Conservation (phyloP, 2,113 vertebrate genomes). For the Chamaea fasciata region DNA sequence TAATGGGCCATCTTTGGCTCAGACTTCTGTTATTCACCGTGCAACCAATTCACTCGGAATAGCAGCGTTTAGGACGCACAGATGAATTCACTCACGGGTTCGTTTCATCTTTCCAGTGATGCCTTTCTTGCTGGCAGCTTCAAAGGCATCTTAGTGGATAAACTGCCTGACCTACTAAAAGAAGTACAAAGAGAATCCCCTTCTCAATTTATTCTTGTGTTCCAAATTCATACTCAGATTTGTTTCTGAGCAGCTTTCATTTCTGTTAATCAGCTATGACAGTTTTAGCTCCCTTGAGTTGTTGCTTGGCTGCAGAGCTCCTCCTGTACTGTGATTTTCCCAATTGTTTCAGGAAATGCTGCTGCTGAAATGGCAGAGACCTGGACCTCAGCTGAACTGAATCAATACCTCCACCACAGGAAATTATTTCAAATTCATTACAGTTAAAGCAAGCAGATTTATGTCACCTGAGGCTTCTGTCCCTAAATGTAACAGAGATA, state of each 20-base stretch:
- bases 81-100: background rate
- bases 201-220: constrained; percentile 56
- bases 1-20: background rate
- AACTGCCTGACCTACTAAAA: constrained; percentile 60
- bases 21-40: background rate
- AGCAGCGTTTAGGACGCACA: background rate
- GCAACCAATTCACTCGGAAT: background rate
- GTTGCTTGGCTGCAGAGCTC: constrained; percentile 13
- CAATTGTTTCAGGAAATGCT: background rate
- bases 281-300: constrained; percentile 52
- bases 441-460: background rate
- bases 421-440: background rate
- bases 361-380: background rate
- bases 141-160: constrained; percentile 60
- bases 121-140: constrained; percentile 40
- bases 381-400: background rate
- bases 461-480: background rate
- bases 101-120: background rate
- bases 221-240: constrained; percentile 53
- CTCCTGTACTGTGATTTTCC: background rate
- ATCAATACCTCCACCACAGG: background rate
- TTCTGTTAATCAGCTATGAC: constrained; percentile 58
- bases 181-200: constrained; percentile 62
- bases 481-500: background rate
- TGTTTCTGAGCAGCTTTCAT: constrained; percentile 58